These are phyloP conservation scores for Beris chalybata DNA, from an alignment of 2,888 invertebrate species.

Conservation along the genomic window DNA sequence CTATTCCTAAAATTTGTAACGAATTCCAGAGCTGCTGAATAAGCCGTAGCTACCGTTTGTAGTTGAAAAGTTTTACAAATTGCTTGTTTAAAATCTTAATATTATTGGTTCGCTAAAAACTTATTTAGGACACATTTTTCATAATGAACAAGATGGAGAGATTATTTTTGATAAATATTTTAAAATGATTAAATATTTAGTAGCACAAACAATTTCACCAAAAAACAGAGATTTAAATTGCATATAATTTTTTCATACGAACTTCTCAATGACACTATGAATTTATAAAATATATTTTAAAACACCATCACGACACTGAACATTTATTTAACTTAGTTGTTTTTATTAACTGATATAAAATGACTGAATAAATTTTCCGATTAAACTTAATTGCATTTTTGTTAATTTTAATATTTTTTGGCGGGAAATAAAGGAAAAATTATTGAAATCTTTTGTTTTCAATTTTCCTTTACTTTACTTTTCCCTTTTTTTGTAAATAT, in stretches of 20 bases:
- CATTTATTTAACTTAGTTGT: not conserved
- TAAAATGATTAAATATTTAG: not conserved
- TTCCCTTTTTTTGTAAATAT: slow-evolving; percentile 15
- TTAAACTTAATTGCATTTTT: not conserved
- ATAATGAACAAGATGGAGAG: too few species aligned
- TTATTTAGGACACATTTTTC: too few species aligned
- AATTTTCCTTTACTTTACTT: not conserved
- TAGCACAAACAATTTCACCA: not conserved
- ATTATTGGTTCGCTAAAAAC: too few species aligned
- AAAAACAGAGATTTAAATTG: too few species aligned
- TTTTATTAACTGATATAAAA: not conserved
- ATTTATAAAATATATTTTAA: too few species aligned
- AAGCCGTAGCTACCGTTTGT: slow-evolving; percentile 26
- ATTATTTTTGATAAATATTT: too few species aligned
- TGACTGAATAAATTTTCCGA: not conserved
- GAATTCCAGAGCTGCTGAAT: slow-evolving; percentile 54
- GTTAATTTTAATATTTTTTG: not conserved
- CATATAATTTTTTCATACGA: too few species aligned
- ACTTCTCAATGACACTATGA: too few species aligned
- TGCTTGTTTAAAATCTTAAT: too few species aligned
- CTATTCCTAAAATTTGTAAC: slow-evolving; percentile 51
- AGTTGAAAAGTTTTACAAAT: slow-evolving; percentile 4
- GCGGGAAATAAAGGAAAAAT: not conserved
- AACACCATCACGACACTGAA: too few species aligned
- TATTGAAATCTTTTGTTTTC: not conserved